Evolutionary conservation across 2,797 vertebrate species (phyloP).

Genomic region (Glossophaga mutica): DNA sequence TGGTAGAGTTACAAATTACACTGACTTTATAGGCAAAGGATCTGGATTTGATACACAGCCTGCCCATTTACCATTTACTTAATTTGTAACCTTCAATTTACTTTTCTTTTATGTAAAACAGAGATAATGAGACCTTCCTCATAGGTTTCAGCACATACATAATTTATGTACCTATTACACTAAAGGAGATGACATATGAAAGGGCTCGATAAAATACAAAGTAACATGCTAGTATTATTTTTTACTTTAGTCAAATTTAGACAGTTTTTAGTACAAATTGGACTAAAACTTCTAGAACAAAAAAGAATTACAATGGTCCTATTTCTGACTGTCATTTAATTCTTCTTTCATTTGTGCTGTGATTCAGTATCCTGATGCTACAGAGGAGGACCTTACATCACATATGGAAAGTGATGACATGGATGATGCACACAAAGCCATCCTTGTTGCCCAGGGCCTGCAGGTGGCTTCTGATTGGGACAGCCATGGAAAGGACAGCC

Average conservation of each 20-base stretch:
- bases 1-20: not conserved
- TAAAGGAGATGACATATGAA: not conserved
- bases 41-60: not conserved
- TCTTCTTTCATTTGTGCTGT: slow-evolving; percentile 4
- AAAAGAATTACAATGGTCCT: not conserved
- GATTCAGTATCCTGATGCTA: slow-evolving; percentile 67
- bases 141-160: not conserved
- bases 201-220: not conserved
- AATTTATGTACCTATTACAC: not conserved
- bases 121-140: not conserved
- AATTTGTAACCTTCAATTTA: not conserved
- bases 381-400: slow-evolving; percentile 62
- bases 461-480: not conserved
- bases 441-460: not conserved
- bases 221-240: not conserved
- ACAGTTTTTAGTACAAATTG: not conserved
- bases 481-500: slow-evolving; percentile 63
- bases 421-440: not conserved
- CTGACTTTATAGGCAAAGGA: not conserved
- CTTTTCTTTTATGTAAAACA: slow-evolving; percentile 3
- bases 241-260: not conserved
- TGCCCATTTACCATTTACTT: not conserved
- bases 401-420: slow-evolving; percentile 57
- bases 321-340: not conserved
- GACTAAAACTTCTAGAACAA: not conserved